These are phyloP conservation scores for Drosophila nr. perissopoda DNA, from an alignment of 2,888 invertebrate genomes.

Conservation along the genomic window DNA sequence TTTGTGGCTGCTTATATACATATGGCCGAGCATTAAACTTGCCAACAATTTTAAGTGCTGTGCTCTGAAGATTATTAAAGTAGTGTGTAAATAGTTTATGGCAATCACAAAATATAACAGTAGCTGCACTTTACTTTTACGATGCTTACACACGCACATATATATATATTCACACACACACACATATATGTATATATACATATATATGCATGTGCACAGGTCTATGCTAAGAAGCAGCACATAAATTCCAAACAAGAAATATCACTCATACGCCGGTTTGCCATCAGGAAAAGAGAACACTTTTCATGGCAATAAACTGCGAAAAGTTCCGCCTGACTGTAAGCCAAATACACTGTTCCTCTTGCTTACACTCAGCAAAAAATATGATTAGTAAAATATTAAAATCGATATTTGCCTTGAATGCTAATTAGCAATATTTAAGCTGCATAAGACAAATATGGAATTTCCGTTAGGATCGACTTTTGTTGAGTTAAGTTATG, in stretches of 20 bases:
- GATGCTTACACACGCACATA: slow-evolving; percentile 32
- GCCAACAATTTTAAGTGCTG: slow-evolving; percentile 45
- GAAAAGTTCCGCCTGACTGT: slow-evolving; percentile 6
- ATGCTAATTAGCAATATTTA: neutral
- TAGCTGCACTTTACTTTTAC: slow-evolving; percentile 55
- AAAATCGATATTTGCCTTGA: neutral
- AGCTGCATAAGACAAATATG: neutral
- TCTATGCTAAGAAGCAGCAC: slow-evolving; percentile 19
- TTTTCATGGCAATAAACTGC: slow-evolving; percentile 14
- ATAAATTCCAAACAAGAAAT: slow-evolving; percentile 66
- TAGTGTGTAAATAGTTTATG: slow-evolving; percentile 76
- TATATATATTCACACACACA: neutral
- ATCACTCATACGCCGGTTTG: slow-evolving; percentile 72
- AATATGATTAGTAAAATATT: neutral
- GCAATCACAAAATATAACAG: slow-evolving; percentile 65
- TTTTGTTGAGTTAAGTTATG: neutral
- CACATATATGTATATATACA: neutral
- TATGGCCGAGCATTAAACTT: slow-evolving; percentile 35
- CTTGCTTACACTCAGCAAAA: neutral
- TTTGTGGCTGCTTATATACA: slow-evolving; percentile 12
- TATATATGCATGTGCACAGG: neutral
- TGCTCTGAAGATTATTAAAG: slow-evolving; percentile 61
- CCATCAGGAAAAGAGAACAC: slow-evolving; percentile 30
- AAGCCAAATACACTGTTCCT: neutral
- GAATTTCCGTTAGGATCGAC: rapidly evolving